Evolutionary conservation across 2,888 invertebrate genomes (phyloP).

Genomic region (Catocala fraxini): DNA sequence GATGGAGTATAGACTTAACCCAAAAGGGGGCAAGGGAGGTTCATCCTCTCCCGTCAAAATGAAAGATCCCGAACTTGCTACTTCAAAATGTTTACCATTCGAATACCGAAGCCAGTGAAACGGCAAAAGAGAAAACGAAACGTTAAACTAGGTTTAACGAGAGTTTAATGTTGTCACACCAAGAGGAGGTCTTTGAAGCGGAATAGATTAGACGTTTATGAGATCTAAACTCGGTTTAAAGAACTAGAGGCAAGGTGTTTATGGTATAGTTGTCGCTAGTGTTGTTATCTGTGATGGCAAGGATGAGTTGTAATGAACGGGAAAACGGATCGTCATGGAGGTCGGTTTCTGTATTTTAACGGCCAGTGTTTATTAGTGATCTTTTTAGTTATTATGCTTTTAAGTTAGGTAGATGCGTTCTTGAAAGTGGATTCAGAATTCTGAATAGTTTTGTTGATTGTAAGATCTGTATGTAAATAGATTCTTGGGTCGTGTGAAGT

Average conservation of each 20-base stretch:
- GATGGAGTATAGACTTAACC: too few species aligned
- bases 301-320: too few species aligned
- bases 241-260: slow-evolving; percentile 15
- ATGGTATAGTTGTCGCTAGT: neutral
- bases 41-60: slow-evolving; percentile 28
- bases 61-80: slow-evolving; percentile 39
- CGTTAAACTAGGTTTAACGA: slow-evolving; percentile 60
- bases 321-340: too few species aligned
- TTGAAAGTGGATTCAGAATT: too few species aligned
- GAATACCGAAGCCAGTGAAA: slow-evolving; percentile 41
- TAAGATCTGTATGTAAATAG: too few species aligned
- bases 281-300: neutral
- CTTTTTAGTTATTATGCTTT: too few species aligned
- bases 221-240: slow-evolving; percentile 39
- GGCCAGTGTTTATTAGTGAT: too few species aligned
- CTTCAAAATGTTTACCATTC: slow-evolving; percentile 39
- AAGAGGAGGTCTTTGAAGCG: slow-evolving; percentile 44
- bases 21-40: too few species aligned
- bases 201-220: slow-evolving; percentile 54
- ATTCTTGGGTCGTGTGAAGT: too few species aligned
- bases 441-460: too few species aligned
- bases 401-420: too few species aligned
- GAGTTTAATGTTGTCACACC: slow-evolving; percentile 61
- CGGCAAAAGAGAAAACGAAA: slow-evolving; percentile 53
- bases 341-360: too few species aligned